Conservation (phyloP, 2,113 vertebrate genomes). For the Melospiza georgiana region DNA sequence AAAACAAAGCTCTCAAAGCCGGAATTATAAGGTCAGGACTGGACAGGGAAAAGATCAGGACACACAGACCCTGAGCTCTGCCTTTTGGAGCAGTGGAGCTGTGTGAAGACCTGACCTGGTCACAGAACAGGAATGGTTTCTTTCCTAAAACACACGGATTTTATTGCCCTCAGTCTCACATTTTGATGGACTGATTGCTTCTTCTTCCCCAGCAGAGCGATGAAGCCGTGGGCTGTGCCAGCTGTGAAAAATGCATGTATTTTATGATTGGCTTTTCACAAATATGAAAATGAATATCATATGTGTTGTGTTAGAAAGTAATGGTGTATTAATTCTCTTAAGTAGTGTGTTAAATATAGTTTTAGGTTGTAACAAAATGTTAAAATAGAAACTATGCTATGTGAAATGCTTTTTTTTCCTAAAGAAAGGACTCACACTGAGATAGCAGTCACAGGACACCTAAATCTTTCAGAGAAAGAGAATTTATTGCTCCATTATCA, state of each 20-base stretch:
- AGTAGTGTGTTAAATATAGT: no score
- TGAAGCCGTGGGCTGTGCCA: not conserved
- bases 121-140: not conserved
- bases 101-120: not conserved
- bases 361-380: no score
- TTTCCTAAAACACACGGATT: not conserved
- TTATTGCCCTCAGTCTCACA: not conserved
- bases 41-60: not conserved
- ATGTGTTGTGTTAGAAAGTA: no score
- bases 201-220: not conserved
- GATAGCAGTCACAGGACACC: no score
- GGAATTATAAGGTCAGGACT: rapidly evolving
- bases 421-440: no score
- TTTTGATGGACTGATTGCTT: not conserved
- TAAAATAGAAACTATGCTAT: no score
- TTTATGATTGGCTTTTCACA: no score
- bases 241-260: not conserved
- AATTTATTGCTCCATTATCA: no score
- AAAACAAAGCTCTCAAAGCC: not conserved
- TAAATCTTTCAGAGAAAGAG: no score
- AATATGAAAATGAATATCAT: no score
- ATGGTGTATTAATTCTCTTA: no score
- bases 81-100: not conserved
- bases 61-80: not conserved
- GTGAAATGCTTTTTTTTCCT: no score